phyloP scores from a whole-genome alignment of 2,888 invertebrate species.

The Trichacis sp. region DNA sequence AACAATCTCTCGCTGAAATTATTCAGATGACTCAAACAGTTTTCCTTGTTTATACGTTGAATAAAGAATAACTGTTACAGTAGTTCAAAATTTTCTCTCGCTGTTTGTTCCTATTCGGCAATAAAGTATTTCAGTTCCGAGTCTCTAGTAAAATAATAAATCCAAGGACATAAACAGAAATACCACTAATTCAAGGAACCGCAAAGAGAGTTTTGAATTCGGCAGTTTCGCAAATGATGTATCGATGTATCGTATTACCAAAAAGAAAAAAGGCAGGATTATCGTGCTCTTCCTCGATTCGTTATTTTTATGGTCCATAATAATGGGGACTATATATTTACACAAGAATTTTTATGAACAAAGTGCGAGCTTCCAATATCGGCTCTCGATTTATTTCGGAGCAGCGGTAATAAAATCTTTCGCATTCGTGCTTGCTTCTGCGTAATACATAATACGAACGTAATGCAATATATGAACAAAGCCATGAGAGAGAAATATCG shows the following conservation, averaged over 20 bases:
- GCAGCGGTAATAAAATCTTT: constrained; percentile 52
- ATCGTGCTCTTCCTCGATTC: constrained; percentile 25
- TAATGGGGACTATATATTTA: constrained; percentile 42
- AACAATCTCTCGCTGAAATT: background rate
- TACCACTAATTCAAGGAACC: constrained; percentile 10
- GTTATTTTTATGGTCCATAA: constrained; percentile 39
- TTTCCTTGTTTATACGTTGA: background rate
- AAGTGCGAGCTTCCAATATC: constrained; percentile 36
- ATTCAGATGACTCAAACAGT: no score
- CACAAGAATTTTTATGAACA: constrained; percentile 44
- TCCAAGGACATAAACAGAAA: constrained; percentile 18
- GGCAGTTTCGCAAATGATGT: constrained; percentile 34
- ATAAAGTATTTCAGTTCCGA: background rate
- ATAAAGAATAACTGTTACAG: background rate
- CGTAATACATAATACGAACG: constrained; percentile 45
- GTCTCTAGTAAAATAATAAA: background rate
- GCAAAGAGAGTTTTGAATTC: constrained; percentile 34
- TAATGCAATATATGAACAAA: constrained; percentile 60
- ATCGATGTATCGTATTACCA: constrained; percentile 18
- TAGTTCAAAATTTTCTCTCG: background rate
- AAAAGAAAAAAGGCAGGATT: constrained; percentile 25
- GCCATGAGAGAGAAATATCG: constrained; percentile 58
- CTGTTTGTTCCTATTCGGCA: background rate
- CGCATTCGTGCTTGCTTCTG: constrained; percentile 44
- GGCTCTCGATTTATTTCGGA: constrained; percentile 45